These are phyloP conservation scores for Leptoclinus maculatus DNA, from an alignment of 2,797 vertebrate genomes.

Conservation along the genomic window DNA sequence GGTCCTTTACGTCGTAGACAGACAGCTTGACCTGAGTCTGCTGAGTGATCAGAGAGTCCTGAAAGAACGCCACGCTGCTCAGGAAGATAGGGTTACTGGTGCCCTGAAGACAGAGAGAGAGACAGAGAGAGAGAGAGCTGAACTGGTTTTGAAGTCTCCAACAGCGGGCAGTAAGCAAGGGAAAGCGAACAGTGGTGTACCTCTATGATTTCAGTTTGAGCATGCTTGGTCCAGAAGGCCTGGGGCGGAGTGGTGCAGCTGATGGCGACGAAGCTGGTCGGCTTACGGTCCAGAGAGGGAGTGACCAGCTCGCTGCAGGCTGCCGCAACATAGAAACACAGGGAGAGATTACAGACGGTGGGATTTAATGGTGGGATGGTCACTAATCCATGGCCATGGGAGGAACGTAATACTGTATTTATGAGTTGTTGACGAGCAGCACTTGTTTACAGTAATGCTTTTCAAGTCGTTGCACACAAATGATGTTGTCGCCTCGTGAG, in stretches of 20 bases:
- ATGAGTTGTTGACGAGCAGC: too few species aligned
- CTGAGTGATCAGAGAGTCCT: constrained; percentile 97
- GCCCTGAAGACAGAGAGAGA: constrained; percentile 82
- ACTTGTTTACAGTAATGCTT: constrained; percentile 4
- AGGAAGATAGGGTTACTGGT: constrained; percentile 98
- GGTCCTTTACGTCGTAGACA: constrained; percentile 98
- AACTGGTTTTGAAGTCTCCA: not conserved
- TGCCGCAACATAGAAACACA: constrained; percentile 67
- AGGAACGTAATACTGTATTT: constrained; percentile 15
- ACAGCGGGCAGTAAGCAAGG: not conserved
- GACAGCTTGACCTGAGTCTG: constrained; percentile 98
- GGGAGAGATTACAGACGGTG: constrained; percentile 59
- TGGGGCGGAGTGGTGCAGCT: constrained; percentile 99
- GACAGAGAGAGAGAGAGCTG: constrained; percentile 4
- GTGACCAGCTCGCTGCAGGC: constrained; percentile 97
- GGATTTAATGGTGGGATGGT: constrained; percentile 51
- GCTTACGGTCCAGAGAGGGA: constrained; percentile 94
- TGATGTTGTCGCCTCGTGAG: not conserved
- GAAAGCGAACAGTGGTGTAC: not conserved
- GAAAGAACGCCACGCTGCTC: constrained; percentile 98
- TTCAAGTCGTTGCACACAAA: not conserved
- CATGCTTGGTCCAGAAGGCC: constrained; percentile 99
- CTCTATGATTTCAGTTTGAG: constrained; percentile 99
- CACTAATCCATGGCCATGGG: constrained; percentile 51
- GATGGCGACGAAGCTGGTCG: constrained; percentile 97